Conservation (phyloP, 2,113 vertebrate genomes). For the Ciconia maguari region DNA sequence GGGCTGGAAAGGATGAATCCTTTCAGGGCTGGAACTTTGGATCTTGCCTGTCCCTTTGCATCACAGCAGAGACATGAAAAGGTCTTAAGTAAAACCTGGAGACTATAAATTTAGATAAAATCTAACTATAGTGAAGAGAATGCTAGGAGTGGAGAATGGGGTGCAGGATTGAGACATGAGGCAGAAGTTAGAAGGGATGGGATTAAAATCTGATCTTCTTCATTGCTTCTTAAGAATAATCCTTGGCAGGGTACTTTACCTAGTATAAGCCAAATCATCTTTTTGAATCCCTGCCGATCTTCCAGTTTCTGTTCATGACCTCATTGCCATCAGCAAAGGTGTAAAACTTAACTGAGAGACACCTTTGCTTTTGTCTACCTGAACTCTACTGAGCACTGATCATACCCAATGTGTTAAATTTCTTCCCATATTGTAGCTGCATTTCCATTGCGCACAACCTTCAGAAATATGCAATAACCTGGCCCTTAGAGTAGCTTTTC, state of each 20-base stretch:
- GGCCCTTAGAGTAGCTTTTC: fast-evolving
- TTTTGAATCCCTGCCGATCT: background rate
- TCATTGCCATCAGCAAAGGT: background rate
- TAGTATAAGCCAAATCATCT: background rate
- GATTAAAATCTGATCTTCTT: background rate
- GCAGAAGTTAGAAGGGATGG: background rate
- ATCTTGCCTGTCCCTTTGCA: background rate
- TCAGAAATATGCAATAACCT: background rate
- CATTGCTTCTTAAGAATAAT: background rate
- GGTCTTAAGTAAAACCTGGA: background rate
- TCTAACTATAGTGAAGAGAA: background rate
- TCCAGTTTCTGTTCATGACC: background rate
- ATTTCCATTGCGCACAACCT: background rate
- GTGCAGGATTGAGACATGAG: background rate
- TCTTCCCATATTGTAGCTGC: background rate
- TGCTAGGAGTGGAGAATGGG: background rate
- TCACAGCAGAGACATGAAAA: background rate
- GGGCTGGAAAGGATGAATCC: background rate
- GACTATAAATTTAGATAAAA: background rate
- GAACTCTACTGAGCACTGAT: background rate
- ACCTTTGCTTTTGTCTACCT: background rate
- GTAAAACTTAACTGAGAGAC: background rate
- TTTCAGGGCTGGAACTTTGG: background rate
- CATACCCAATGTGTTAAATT: background rate
- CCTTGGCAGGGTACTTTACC: background rate